Percentiles rank a stretch among this genome's conserved stretches.
Evolutionary conservation across 2,797 vertebrate species (phyloP).

Genomic region (Gymnodraco acuticeps): DNA sequence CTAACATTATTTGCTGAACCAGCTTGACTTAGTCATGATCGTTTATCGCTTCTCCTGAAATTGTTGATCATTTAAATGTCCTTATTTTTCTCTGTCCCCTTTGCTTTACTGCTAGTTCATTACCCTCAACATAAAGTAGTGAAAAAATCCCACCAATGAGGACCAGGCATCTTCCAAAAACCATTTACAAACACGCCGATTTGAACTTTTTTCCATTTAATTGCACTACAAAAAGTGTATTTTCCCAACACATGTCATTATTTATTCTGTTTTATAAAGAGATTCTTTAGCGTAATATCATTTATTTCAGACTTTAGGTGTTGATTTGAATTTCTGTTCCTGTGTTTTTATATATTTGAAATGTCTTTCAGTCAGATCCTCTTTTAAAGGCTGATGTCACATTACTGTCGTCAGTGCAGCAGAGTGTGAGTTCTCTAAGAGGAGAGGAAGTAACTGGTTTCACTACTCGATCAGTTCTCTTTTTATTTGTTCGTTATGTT

Average conservation of each 20-base stretch:
- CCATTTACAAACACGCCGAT: background rate
- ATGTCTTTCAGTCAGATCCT: background rate
- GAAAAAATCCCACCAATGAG: background rate
- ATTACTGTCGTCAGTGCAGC: slow-evolving; percentile 7
- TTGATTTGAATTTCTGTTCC: background rate
- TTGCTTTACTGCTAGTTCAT: background rate
- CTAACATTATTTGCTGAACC: background rate
- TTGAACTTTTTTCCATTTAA: background rate
- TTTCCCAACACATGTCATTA: background rate
- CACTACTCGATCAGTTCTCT: background rate
- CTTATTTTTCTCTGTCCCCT: background rate
- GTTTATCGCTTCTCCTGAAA: background rate
- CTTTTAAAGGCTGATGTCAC: background rate
- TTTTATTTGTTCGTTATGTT: background rate
- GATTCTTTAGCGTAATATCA: background rate
- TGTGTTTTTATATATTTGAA: background rate
- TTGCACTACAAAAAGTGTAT: background rate
- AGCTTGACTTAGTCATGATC: background rate
- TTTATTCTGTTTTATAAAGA: background rate
- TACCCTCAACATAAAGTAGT: background rate
- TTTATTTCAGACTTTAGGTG: slow-evolving; percentile 21
- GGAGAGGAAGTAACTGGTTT: slow-evolving; percentile 6
- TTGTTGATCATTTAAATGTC: background rate
- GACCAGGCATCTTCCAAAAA: background rate
- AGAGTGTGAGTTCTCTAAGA: background rate